These are phyloP conservation scores for Macroramphosus scolopax DNA, from an alignment of 2,797 vertebrate genomes.

Conservation along the genomic window DNA sequence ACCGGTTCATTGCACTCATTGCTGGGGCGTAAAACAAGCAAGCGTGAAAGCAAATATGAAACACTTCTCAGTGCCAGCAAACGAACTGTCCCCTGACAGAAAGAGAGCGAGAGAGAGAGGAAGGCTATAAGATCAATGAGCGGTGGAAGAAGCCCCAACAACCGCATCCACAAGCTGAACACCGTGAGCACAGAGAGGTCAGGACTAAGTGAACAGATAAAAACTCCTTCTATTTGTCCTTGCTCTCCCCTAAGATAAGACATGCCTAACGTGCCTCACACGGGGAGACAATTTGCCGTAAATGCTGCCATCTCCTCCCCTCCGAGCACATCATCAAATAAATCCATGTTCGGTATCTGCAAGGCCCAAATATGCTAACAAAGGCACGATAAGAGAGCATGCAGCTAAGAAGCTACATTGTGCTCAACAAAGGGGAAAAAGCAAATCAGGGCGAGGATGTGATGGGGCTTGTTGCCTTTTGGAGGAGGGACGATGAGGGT, in stretches of 20 bases:
- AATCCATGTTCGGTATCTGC: slow-evolving; percentile 64
- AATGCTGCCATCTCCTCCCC: slow-evolving; percentile 20
- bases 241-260: slow-evolving; percentile 55
- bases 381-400: slow-evolving; percentile 55
- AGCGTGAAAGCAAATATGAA: slow-evolving; percentile 47
- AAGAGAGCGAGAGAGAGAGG: slow-evolving; percentile 7
- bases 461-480: slow-evolving; percentile 63
- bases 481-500: slow-evolving; percentile 48
- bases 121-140: slow-evolving; percentile 20
- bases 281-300: slow-evolving; percentile 31
- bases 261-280: slow-evolving; percentile 46
- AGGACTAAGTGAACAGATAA: slow-evolving; percentile 61
- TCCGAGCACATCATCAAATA: slow-evolving; percentile 48
- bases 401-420: slow-evolving; percentile 74
- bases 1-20: slow-evolving; percentile 31
- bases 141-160: slow-evolving; percentile 15
- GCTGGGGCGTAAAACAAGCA: slow-evolving; percentile 31
- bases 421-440: slow-evolving; percentile 60
- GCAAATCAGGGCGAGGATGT: slow-evolving; percentile 60
- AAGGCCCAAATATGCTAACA: slow-evolving; percentile 68
- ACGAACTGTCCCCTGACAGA: slow-evolving; percentile 30
- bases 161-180: slow-evolving; percentile 37
- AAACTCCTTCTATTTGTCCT: slow-evolving; percentile 30
- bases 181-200: slow-evolving; percentile 36
- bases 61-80: slow-evolving; percentile 34